Evolutionary conservation across 1,140 invertebrate species (phyloP).

Genomic region (Papilio aristodemus): DNA sequence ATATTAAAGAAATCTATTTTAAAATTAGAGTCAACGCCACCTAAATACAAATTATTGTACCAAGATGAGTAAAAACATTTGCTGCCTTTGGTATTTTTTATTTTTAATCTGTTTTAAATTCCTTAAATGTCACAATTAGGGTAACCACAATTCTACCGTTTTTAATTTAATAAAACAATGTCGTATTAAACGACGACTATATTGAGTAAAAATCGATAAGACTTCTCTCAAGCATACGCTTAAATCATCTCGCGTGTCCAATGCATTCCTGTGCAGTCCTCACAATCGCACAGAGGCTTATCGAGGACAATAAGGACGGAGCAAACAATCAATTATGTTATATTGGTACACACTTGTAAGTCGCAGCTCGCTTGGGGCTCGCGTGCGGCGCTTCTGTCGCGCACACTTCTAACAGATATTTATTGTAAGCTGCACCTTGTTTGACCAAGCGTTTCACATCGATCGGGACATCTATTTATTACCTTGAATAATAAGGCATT

Average conservation of each 20-base stretch:
- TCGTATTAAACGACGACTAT: background rate
- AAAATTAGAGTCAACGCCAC: too few species aligned
- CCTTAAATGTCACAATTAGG: too few species aligned
- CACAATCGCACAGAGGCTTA: slow-evolving; percentile 21
- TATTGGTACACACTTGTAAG: slow-evolving; percentile 23
- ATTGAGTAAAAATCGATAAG: background rate
- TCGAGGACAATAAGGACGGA: slow-evolving; percentile 13
- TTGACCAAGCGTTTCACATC: background rate
- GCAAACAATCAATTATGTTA: slow-evolving; percentile 32
- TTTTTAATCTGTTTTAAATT: too few species aligned
- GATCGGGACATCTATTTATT: background rate
- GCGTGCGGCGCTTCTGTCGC: slow-evolving; percentile 23
- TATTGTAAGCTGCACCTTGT: slow-evolving; percentile 20
- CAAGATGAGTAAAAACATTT: too few species aligned
- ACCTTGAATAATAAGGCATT: too few species aligned
- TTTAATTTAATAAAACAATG: background rate
- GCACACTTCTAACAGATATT: slow-evolving; percentile 11
- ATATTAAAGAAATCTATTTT: too few species aligned
- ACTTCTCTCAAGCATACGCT: background rate
- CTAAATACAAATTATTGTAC: too few species aligned
- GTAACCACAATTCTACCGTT: background rate
- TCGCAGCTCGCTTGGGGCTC: slow-evolving; percentile 22
- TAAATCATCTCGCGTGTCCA: slow-evolving; percentile 12
- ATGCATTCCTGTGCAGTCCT: background rate
- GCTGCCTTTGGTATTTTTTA: too few species aligned